These are phyloP conservation scores for Drosophila lutescens DNA, from an alignment of 2,888 invertebrate genomes.

Conservation along the genomic window DNA sequence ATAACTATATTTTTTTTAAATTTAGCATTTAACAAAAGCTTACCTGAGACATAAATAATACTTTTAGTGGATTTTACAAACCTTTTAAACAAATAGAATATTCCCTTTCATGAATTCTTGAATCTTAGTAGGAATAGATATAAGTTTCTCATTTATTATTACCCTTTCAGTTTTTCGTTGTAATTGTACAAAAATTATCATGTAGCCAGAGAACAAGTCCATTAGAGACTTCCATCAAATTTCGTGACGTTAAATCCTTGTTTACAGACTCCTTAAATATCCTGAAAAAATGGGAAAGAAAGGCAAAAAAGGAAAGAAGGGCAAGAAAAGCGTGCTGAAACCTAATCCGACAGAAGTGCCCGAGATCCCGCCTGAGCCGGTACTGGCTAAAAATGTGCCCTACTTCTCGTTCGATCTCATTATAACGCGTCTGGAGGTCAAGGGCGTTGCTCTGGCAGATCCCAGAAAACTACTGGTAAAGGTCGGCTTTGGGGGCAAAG, in stretches of 20 bases:
- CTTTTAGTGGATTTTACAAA: too few species aligned
- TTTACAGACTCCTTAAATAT: not conserved
- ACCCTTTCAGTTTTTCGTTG: not conserved
- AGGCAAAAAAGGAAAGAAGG: slow-evolving; percentile 6
- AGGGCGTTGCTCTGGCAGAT: slow-evolving; percentile 3
- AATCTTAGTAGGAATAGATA: not conserved
- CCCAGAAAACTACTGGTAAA: slow-evolving; percentile 16
- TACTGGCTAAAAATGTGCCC: slow-evolving; percentile 3
- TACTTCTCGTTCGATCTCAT: slow-evolving; percentile 24
- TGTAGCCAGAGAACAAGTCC: slow-evolving; percentile 1
- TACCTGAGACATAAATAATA: too few species aligned
- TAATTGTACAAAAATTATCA: not conserved
- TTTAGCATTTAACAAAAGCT: too few species aligned
- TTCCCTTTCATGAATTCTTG: too few species aligned
- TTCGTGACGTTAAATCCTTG: not conserved
- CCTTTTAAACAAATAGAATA: too few species aligned
- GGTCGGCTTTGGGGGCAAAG: slow-evolving; percentile 12
- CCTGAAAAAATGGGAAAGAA: slow-evolving; percentile 12
- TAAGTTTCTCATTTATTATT: not conserved
- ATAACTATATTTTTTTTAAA: too few species aligned
- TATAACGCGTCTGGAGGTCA: slow-evolving; percentile 14
- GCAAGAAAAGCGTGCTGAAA: not conserved
- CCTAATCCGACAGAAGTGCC: not conserved
- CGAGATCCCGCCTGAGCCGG: not conserved
- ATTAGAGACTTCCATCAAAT: not conserved